A percentile compares a stretch with the other conserved stretches of the same genome.
phyloP scores from a whole-genome alignment of 2,888 invertebrate genomes.

The Orchesella flavescens region DNA sequence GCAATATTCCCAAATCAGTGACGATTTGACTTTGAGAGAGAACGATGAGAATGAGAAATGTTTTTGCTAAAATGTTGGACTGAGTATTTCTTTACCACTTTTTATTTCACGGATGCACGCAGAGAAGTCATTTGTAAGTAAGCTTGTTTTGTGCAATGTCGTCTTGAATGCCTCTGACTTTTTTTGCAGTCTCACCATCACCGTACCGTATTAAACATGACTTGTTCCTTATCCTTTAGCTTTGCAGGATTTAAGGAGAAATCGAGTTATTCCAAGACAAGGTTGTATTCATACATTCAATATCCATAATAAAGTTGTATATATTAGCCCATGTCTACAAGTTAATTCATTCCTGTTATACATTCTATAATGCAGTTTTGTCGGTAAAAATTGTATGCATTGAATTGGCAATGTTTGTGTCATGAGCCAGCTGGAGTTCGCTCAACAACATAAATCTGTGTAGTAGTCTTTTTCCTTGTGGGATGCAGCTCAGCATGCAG shows the following conservation, averaged over 20 bases:
- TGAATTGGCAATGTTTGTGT: slow-evolving; percentile 33
- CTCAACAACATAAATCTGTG: slow-evolving; percentile 54
- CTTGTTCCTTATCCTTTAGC: too few species aligned
- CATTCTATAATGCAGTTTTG: too few species aligned
- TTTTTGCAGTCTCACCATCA: neutral
- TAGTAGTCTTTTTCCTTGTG: neutral
- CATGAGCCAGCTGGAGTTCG: slow-evolving; percentile 57
- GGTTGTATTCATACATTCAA: slow-evolving; percentile 4
- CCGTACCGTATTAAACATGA: too few species aligned
- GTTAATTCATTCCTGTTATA: too few species aligned
- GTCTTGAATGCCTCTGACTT: neutral
- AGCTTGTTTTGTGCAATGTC: too few species aligned
- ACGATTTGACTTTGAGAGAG: neutral
- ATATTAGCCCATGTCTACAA: too few species aligned
- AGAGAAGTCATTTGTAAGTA: too few species aligned
- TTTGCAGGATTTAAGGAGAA: neutral
- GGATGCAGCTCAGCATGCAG: neutral
- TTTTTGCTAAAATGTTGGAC: neutral
- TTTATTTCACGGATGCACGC: too few species aligned
- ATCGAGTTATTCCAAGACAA: neutral
- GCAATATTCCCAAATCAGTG: neutral
- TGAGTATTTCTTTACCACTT: too few species aligned
- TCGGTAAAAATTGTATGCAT: slow-evolving; percentile 3
- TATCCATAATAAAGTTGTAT: neutral
- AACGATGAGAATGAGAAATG: neutral